A percentile compares a stretch with the other conserved stretches of the same genome.
Conservation (phyloP, 2,113 vertebrate genomes). For the Lagopus leucura region DNA sequence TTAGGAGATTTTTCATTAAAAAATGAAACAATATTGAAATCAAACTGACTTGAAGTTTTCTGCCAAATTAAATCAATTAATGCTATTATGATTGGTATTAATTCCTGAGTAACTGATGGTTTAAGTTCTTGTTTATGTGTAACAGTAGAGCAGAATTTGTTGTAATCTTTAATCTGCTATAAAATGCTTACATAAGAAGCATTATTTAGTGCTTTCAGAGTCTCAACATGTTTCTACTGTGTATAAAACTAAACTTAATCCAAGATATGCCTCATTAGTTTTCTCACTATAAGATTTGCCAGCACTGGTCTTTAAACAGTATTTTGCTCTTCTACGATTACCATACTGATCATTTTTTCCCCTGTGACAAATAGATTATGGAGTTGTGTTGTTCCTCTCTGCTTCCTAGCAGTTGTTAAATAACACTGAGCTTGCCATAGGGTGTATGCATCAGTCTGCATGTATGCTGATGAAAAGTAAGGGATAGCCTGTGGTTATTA, state of each 20-base stretch:
- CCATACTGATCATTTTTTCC: not conserved
- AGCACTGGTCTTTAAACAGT: constrained; percentile 20
- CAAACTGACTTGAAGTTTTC: not conserved
- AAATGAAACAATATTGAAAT: constrained; percentile 10
- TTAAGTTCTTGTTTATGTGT: not conserved
- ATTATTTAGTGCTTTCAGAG: constrained; percentile 6
- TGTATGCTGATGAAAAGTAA: not conserved
- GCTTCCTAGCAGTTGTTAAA: not conserved
- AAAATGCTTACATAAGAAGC: not conserved
- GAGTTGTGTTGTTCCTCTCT: not conserved
- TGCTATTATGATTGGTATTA: not conserved
- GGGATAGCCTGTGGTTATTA: not conserved
- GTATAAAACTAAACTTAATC: constrained; percentile 18
- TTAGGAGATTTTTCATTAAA: not conserved
- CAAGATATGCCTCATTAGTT: constrained; percentile 42
- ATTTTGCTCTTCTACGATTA: constrained; percentile 32
- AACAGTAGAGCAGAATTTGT: not conserved
- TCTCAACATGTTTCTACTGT: not conserved
- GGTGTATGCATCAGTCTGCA: not conserved
- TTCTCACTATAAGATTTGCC: not conserved
- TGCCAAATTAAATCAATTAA: not conserved
- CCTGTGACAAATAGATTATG: not conserved
- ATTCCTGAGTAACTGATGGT: not conserved
- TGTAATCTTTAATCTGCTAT: not conserved
- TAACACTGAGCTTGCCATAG: not conserved